Conservation (phyloP, 2,113 vertebrate genomes). For the Chionomys nivalis region DNA sequence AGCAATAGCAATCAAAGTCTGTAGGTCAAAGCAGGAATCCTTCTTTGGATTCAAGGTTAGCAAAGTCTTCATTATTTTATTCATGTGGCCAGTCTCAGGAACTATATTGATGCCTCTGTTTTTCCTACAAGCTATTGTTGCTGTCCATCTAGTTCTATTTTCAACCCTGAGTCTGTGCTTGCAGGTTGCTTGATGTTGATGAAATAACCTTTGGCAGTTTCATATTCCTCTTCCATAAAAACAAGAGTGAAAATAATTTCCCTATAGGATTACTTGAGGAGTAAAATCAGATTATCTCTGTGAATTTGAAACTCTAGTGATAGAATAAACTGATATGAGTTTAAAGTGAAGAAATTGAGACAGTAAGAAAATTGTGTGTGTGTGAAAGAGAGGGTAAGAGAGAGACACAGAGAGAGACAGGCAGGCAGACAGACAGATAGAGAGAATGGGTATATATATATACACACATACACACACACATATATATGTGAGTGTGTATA, state of each 20-base stretch:
- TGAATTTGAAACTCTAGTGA: neutral
- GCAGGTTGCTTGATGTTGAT: neutral
- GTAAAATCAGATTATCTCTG: conserved; percentile 10
- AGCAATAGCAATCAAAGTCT: neutral
- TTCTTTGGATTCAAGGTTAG: neutral
- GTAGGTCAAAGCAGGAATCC: neutral
- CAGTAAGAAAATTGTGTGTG: neutral
- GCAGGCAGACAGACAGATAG: no score
- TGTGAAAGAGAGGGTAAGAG: neutral
- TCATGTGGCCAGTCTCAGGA: neutral
- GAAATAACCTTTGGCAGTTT: neutral
- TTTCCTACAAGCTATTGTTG: neutral
- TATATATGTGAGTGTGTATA: no score
- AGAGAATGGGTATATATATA: no score
- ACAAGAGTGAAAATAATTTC: neutral
- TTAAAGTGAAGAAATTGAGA: conserved; percentile 36
- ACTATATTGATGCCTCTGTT: neutral
- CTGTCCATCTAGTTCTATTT: neutral
- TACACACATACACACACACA: accelerated
- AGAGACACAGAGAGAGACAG: neutral
- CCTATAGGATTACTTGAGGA: neutral
- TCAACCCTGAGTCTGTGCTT: neutral
- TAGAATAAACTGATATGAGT: neutral
- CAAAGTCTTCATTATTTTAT: neutral
- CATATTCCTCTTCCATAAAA: neutral